phyloP scores from a whole-genome alignment of 2,113 vertebrate species.

The Gallinago paraguaiae region DNA sequence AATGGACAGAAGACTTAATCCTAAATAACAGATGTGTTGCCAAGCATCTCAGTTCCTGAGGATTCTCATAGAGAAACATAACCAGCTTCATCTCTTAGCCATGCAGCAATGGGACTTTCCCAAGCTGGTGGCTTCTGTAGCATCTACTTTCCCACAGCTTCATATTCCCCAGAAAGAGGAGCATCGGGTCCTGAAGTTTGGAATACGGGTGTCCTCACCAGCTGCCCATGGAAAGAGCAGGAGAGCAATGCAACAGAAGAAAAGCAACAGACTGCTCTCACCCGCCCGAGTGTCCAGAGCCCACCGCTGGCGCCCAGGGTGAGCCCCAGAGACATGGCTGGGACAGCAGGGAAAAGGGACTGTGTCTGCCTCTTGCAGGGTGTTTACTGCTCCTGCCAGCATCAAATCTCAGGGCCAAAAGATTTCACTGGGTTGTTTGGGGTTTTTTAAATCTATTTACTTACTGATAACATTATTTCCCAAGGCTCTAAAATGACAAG shows the following conservation, averaged over 20 bases:
- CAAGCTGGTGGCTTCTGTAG: not conserved
- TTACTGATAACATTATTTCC: not conserved
- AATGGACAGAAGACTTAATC: not conserved
- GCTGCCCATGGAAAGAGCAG: not conserved
- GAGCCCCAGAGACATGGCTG: not conserved
- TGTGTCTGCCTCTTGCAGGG: not conserved
- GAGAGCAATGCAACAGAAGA: not conserved
- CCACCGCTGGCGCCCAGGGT: fast-evolving
- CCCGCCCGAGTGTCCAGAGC: not conserved
- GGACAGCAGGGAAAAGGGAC: not conserved
- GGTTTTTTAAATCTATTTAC: not conserved
- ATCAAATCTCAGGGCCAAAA: not conserved
- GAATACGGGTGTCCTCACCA: not conserved
- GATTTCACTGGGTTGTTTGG: not conserved
- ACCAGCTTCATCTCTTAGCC: not conserved
- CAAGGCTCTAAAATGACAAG: not conserved
- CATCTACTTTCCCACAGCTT: not conserved
- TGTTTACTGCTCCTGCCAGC: not conserved
- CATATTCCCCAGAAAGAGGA: not conserved
- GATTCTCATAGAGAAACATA: not conserved
- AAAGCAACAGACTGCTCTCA: not conserved
- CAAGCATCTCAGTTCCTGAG: not conserved
- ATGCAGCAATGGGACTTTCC: not conserved
- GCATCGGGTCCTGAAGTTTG: not conserved
- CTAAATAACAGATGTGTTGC: not conserved